Base-by-base conservation (phyloP, 2,113 vertebrate genomes). In the Perca fluviatilis region DNA sequence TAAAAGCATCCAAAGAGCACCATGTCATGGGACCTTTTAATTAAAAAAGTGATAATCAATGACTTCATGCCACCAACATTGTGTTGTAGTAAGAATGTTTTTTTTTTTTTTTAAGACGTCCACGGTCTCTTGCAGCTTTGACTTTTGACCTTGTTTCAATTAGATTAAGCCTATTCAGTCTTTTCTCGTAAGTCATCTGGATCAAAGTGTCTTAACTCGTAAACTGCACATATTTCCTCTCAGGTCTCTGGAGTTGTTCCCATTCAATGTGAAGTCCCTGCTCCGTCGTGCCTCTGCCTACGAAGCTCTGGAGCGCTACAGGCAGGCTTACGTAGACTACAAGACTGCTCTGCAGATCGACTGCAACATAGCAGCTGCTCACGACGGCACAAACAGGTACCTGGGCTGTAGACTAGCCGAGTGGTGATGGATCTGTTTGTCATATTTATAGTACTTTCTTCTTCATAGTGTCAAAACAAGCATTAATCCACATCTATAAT, bases 351-450 rank as follows among this genome's bases (percentile, higher is more conserved):
- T 98, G 89, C 97, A 96, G 92, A 94, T 99, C 14, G 96, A 98
- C 77, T 94, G 92, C 79, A 92, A 94, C 63, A 75, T 97, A 0
- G 95, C 92, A 1, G 95, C 97, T 0, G 98, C 97, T 0, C 94
- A 97, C 11, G 97, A 98, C 9, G 98, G 98, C 0, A 96, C 97
- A 82, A 97, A 96, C 96, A 97, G 98, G 98, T 98, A 79, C 54
- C 8, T 21, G 60, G 2, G 47, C 4, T 6, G 60, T 16, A 46
- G 30, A 18, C 27, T 7, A 73, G 12, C 63, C 5, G 43, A 10
- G 63, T 1, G 63, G 6, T 5, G 27, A 36, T 33, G 30, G 30
- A 30, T 30, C 0, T 43, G 40, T 43, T 40, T 43, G 9, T 43
- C 40, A 43, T 40, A 40, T 43, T 43, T 43, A 43, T 11, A 11